Evolutionary conservation across 35 echinoderm and acorn worm genomes (phyloP).

Genomic region (Strongylocentrotus purpuratus): DNA sequence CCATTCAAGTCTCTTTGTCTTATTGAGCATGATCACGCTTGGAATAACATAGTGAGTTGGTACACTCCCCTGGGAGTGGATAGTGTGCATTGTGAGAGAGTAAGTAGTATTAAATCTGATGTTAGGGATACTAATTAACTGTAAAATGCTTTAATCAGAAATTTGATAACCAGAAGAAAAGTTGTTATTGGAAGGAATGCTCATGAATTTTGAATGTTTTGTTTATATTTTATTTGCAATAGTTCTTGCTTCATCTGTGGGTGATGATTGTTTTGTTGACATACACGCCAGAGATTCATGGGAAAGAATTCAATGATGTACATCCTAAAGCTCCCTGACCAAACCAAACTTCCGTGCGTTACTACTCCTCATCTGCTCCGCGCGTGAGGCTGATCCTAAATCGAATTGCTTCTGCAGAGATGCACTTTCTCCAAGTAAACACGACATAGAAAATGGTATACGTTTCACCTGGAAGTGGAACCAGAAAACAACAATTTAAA

Average conservation of each 20-base stretch:
- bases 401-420: neutral
- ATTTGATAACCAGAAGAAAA: neutral
- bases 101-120: too few species aligned
- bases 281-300: constrained; percentile 95
- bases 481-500: too few species aligned
- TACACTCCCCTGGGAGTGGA: too few species aligned
- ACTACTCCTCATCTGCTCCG: neutral
- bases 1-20: too few species aligned
- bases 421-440: neutral
- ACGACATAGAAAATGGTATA: too few species aligned
- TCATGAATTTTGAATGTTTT: neutral
- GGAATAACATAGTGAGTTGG: too few species aligned
- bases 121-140: too few species aligned
- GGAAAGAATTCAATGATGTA: constrained; percentile 74
- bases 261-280: constrained; percentile 94
- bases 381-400: neutral
- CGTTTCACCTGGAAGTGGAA: too few species aligned
- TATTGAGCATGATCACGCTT: neutral
- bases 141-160: too few species aligned
- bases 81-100: too few species aligned
- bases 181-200: neutral
- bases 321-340: constrained; percentile 35
- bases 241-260: constrained; percentile 96
- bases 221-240: neutral
- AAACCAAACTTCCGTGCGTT: neutral